Evolutionary conservation across 2,113 vertebrate genomes (phyloP).

Genomic region (Oryzias celebensis): DNA sequence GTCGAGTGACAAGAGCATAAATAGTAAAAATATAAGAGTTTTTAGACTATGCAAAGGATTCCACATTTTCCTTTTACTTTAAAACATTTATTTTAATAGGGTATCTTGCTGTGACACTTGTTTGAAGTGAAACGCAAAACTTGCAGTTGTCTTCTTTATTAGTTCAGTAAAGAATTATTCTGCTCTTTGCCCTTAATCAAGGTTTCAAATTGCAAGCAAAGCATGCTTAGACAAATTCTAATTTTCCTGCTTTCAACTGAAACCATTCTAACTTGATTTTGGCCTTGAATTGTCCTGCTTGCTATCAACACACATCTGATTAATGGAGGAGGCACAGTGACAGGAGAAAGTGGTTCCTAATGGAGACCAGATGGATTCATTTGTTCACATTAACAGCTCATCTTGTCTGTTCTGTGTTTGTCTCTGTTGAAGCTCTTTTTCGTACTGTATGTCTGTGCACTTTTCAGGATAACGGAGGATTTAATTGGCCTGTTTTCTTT

Average conservation of each 20-base stretch:
- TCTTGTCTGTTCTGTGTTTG: slow-evolving; percentile 36
- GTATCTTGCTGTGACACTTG: slow-evolving; percentile 5
- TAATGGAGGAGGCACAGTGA: slow-evolving; percentile 20
- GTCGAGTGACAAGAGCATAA: no score
- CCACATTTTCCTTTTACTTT: no score
- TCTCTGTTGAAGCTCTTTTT: slow-evolving; percentile 19
- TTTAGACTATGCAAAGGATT: no score
- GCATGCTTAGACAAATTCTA: no score
- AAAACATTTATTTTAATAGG: background rate
- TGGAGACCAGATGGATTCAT: slow-evolving; percentile 52
- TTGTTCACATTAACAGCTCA: slow-evolving; percentile 27
- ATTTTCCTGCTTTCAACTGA: slow-evolving; percentile 2
- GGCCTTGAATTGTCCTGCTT: slow-evolving; percentile 26
- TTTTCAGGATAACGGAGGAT: background rate
- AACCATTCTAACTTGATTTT: slow-evolving; percentile 20
- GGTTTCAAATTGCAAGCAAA: no score
- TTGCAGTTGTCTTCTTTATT: background rate
- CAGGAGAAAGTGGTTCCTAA: slow-evolving; percentile 51
- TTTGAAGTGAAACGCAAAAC: background rate
- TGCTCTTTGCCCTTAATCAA: slow-evolving; percentile 18
- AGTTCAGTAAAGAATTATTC: background rate
- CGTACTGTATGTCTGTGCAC: background rate
- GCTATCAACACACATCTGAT: slow-evolving; percentile 15
- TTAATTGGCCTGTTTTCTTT: background rate
- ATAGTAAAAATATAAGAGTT: no score